Conservation (phyloP, 1,140 invertebrate genomes). For the Calephelis nemesis region DNA sequence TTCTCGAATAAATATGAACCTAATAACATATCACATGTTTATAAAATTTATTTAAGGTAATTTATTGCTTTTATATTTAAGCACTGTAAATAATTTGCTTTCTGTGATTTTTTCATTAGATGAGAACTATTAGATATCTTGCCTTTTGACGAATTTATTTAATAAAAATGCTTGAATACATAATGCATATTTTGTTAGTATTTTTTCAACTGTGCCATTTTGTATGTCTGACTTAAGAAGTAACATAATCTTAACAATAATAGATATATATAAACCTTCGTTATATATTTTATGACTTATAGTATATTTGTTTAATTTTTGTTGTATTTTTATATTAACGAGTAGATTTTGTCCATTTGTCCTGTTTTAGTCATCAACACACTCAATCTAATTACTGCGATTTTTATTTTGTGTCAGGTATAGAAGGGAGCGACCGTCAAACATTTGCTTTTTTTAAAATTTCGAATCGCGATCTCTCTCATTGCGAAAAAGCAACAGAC, state of each 20-base stretch:
- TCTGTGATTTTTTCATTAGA: constrained; percentile 19
- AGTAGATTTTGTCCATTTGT: too few species aligned
- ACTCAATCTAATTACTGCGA: too few species aligned
- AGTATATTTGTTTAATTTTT: too few species aligned
- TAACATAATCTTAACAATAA: neutral
- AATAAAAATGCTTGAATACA: neutral
- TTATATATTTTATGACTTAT: too few species aligned
- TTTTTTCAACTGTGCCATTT: constrained; percentile 15
- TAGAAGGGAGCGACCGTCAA: too few species aligned
- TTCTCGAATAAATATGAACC: constrained; percentile 4
- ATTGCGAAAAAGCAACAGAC: too few species aligned
- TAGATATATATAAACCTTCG: too few species aligned
- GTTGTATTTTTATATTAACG: too few species aligned
- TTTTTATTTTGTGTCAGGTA: too few species aligned
- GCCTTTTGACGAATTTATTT: constrained; percentile 10
- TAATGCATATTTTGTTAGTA: constrained; percentile 10
- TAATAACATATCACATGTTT: constrained; percentile 13
- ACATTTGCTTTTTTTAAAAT: too few species aligned
- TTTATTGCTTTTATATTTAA: constrained; percentile 17
- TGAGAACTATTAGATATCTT: constrained; percentile 13
- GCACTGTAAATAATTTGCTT: constrained; percentile 14
- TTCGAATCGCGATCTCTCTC: too few species aligned
- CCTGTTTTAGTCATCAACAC: too few species aligned
- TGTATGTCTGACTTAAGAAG: neutral
- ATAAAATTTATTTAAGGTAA: constrained; percentile 11